Conservation (phyloP, 2,888 invertebrate species). For the Allophyes oxyacanthae region DNA sequence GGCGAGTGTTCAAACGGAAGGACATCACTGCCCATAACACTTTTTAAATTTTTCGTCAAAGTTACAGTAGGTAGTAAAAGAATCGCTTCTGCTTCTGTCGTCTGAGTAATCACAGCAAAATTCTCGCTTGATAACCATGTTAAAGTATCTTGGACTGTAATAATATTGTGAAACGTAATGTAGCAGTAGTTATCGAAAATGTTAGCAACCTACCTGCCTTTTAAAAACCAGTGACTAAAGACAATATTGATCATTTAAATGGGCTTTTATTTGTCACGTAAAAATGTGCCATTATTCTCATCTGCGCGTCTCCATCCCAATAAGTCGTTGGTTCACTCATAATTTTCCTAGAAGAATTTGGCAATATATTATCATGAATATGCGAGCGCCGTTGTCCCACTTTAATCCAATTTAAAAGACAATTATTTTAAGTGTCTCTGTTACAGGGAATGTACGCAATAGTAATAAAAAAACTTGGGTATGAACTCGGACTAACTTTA, state of each 20-base stretch:
- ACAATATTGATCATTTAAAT: neutral
- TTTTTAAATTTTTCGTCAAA: too few relatives aligned
- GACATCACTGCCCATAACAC: too few relatives aligned
- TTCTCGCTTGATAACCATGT: too few relatives aligned
- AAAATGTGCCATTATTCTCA: conserved; percentile 1
- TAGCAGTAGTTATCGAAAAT: too few relatives aligned
- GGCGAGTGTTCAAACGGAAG: too few relatives aligned
- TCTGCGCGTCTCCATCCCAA: neutral
- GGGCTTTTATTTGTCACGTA: conserved; percentile 12
- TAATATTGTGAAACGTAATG: too few relatives aligned
- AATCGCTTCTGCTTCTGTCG: too few relatives aligned
- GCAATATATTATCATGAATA: conserved; percentile 9
- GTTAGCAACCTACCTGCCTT: too few relatives aligned
- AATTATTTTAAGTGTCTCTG: conserved; percentile 2
- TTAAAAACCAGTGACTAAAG: neutral
- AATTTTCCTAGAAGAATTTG: conserved; percentile 3
- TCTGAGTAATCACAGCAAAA: too few relatives aligned
- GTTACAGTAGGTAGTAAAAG: too few relatives aligned
- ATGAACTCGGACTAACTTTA: conserved; percentile 19
- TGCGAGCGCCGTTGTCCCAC: neutral
- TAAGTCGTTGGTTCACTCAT: neutral
- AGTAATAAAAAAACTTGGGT: conserved; percentile 10
- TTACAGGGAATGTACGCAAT: neutral
- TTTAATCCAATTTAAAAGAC: conserved; percentile 11
- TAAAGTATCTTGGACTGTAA: too few relatives aligned